Conservation (phyloP, 2,888 invertebrate genomes). For the Geotrupes spiniger region DNA sequence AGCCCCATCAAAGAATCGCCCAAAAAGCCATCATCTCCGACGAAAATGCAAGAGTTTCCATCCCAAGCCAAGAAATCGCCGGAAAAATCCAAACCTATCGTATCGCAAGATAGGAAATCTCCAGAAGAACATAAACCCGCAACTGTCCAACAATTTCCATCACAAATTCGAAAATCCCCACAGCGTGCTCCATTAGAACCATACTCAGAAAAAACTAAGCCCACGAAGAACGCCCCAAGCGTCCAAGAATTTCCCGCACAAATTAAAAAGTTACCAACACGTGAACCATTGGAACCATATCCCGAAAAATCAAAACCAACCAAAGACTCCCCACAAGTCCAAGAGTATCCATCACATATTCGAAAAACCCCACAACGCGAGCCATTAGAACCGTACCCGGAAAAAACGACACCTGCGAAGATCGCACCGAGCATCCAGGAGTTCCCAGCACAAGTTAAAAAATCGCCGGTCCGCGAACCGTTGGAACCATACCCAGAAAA, state of each 20-base stretch:
- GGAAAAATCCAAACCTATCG: conserved; percentile 15
- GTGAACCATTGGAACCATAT: conserved; percentile 14
- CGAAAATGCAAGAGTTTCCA: conserved; percentile 23
- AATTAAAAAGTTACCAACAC: conserved; percentile 13
- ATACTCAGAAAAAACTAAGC: conserved; percentile 9
- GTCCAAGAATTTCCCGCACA: conserved; percentile 13
- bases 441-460: conserved; percentile 26
- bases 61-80: conserved; percentile 21
- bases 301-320: conserved; percentile 10
- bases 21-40: conserved; percentile 3
- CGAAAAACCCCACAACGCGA: conserved; percentile 23
- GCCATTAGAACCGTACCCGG: conserved; percentile 27
- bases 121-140: conserved; percentile 3
- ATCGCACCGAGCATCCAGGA: conserved; percentile 20
- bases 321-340: conserved; percentile 1
- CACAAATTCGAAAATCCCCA: conserved; percentile 23
- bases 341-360: conserved; percentile 16
- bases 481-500: conserved; percentile 23
- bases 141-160: conserved; percentile 24
- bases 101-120: background rate
- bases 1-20: conserved; percentile 1
- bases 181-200: conserved; percentile 16
- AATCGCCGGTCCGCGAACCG: conserved; percentile 22
- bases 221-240: background rate
- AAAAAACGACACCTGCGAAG: conserved; percentile 20